phyloP scores from a whole-genome alignment of 1,140 invertebrate species.

The Caenorhabditis tropicalis region DNA sequence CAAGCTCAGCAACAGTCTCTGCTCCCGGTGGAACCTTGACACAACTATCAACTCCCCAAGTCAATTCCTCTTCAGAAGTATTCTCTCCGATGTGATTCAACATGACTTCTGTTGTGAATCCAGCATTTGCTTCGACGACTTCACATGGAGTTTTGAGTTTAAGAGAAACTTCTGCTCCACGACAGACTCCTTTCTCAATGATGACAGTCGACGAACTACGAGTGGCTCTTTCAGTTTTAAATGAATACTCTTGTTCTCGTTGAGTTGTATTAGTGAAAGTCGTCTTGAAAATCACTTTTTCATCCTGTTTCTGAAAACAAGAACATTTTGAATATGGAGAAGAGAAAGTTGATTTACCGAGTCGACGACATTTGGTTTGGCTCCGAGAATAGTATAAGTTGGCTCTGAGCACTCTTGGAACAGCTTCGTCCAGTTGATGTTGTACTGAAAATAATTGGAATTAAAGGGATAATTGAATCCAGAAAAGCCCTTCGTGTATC shows the following conservation, averaged over 20 bases:
- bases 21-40: constrained; percentile 71
- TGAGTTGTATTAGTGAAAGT: constrained; percentile 73
- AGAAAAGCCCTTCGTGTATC: too few relatives aligned
- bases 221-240: constrained; percentile 73
- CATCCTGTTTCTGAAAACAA: constrained; percentile 47
- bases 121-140: constrained; percentile 73
- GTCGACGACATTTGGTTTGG: constrained; percentile 4
- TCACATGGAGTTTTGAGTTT: constrained; percentile 73
- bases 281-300: constrained; percentile 71
- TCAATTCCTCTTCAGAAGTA: constrained; percentile 72
- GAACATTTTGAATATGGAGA: background rate
- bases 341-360: background rate
- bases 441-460: constrained; percentile 56
- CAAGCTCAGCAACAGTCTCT: constrained; percentile 72
- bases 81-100: constrained; percentile 66
- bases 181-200: constrained; percentile 72
- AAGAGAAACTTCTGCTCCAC: constrained; percentile 72
- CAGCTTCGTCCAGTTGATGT: constrained; percentile 73
- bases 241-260: constrained; percentile 73
- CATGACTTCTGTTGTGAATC: constrained; percentile 70
- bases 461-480: too few relatives aligned
- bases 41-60: constrained; percentile 73
- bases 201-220: constrained; percentile 70
- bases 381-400: constrained; percentile 60
- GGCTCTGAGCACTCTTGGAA: constrained; percentile 69